phyloP scores from a whole-genome alignment of 2,113 vertebrate genomes.

The Panthera tigris region DNA sequence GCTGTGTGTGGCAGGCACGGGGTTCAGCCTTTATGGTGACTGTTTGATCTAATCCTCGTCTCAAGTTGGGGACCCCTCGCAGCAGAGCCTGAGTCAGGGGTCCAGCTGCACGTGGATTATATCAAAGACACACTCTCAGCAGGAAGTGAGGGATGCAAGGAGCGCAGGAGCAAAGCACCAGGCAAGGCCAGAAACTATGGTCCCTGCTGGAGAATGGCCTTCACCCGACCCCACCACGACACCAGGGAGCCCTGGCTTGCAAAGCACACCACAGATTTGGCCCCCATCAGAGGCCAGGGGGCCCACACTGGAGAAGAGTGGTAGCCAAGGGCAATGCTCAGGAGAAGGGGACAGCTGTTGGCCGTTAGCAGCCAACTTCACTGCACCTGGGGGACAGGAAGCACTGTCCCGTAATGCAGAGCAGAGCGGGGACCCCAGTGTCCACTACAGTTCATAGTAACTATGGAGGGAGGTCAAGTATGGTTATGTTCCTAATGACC shows the following conservation, averaged over 20 bases:
- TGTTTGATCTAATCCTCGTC: background rate
- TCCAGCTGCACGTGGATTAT: background rate
- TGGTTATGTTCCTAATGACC: background rate
- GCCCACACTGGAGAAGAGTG: background rate
- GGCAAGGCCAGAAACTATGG: background rate
- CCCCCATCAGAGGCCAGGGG: background rate
- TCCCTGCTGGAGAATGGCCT: background rate
- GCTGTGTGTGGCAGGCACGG: no score
- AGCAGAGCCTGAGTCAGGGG: no score
- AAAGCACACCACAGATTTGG: background rate
- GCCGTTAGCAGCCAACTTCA: background rate
- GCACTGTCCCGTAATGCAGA: background rate
- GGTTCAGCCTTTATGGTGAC: background rate
- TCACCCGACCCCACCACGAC: background rate
- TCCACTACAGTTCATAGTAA: background rate
- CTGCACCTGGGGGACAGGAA: background rate
- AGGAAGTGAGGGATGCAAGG: background rate
- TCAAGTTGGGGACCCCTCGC: background rate
- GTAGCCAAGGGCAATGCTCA: background rate
- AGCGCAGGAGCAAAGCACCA: background rate
- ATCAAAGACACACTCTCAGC: background rate
- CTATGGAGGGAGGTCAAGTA: background rate
- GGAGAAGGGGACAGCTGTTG: background rate
- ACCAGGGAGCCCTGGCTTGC: background rate
- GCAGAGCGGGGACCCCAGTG: accelerated